These are phyloP conservation scores for Zaprionus ghesquierei DNA, from an alignment of 1,140 invertebrate species.

Conservation along the genomic window DNA sequence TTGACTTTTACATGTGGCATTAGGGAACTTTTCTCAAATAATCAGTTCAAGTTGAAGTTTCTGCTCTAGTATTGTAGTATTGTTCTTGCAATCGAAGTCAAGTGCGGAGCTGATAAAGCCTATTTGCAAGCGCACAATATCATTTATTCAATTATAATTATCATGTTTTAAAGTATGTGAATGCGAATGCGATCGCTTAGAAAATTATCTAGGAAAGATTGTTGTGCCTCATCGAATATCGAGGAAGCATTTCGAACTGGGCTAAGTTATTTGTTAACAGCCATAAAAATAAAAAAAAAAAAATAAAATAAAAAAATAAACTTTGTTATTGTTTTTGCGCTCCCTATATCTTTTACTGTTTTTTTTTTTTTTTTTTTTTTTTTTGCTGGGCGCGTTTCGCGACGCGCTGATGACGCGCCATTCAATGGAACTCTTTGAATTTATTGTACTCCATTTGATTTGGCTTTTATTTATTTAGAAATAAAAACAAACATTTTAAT, in stretches of 20 bases:
- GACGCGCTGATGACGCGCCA: slow-evolving; percentile 40
- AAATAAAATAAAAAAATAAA: slow-evolving; percentile 12
- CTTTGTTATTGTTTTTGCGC: slow-evolving; percentile 5
- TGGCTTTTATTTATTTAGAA: slow-evolving; percentile 61
- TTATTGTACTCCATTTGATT: slow-evolving; percentile 68
- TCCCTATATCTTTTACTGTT: not conserved
- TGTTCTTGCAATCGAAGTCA: slow-evolving; percentile 29
- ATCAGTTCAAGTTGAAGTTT: not conserved
- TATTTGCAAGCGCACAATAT: slow-evolving; percentile 33
- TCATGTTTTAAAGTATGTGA: slow-evolving; percentile 17
- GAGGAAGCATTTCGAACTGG: slow-evolving; percentile 27
- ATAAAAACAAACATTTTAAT: slow-evolving; percentile 69
- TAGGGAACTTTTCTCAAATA: slow-evolving; percentile 9
- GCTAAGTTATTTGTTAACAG: slow-evolving; percentile 64
- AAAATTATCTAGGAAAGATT: slow-evolving; percentile 54
- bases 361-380: slow-evolving; percentile 16
- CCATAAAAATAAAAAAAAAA: slow-evolving; percentile 34
- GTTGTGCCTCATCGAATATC: slow-evolving; percentile 19
- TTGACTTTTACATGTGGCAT: slow-evolving; percentile 28
- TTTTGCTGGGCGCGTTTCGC: slow-evolving; percentile 50
- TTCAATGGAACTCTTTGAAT: slow-evolving; percentile 67
- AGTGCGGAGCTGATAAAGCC: slow-evolving; percentile 33
- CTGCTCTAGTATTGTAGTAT: not conserved
- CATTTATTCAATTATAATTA: slow-evolving; percentile 47
- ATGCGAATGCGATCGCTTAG: slow-evolving; percentile 40